These are phyloP conservation scores for Ochotona curzoniae DNA, from an alignment of 2,113 vertebrate genomes.

Conservation along the genomic window DNA sequence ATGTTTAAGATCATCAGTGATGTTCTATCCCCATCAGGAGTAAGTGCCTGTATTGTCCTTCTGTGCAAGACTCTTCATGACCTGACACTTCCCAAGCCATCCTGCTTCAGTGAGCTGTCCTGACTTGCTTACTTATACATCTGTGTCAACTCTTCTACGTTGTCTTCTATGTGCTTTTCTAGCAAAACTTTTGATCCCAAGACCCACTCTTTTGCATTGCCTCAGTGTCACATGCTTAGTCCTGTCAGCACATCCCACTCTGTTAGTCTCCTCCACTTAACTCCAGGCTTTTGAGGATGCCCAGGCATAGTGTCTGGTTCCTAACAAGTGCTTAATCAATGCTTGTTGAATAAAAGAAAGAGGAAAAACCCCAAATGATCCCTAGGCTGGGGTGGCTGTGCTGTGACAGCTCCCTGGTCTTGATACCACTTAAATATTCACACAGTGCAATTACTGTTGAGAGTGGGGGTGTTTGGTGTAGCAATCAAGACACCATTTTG, in stretches of 20 bases:
- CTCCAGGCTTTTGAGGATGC: neutral
- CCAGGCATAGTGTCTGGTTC: neutral
- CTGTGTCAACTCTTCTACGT: neutral
- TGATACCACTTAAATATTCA: neutral
- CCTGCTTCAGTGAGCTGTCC: neutral
- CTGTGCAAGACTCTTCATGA: neutral
- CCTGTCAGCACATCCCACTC: neutral
- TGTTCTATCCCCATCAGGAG: neutral
- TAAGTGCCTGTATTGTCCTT: neutral
- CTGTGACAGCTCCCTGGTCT: neutral
- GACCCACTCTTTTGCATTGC: neutral
- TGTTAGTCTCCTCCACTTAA: neutral
- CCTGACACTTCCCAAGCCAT: neutral
- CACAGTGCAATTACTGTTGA: neutral
- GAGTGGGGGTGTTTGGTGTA: too few relatives aligned
- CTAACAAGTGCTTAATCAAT: neutral
- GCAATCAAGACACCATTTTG: too few relatives aligned
- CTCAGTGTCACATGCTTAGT: neutral
- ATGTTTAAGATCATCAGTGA: neutral
- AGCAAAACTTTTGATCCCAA: neutral
- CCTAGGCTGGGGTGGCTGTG: neutral
- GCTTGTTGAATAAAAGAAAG: neutral
- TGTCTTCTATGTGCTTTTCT: neutral
- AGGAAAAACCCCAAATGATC: neutral
- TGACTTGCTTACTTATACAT: neutral